Evolutionary conservation across 2,888 invertebrate genomes (phyloP), one percentile per base, ranked within the genome.

Genomic region (Mamestra brassicae): DNA sequence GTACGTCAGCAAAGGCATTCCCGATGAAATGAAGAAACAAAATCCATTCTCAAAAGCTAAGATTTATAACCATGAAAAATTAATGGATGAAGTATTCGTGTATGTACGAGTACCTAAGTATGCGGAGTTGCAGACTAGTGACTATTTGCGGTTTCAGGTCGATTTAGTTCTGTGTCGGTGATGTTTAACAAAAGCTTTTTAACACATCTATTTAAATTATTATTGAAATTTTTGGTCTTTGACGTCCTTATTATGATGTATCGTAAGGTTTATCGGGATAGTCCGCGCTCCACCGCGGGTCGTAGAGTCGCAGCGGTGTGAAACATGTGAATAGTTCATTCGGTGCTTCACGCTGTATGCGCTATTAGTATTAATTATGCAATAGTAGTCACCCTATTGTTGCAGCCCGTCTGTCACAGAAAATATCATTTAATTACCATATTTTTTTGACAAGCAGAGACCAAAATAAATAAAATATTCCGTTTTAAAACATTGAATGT

Each of bases 271-370:
- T 74, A 69, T 80, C 36, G 47, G 72, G 66, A 75, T 63, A 72
- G 68, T 73, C 70, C 81, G 79, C 70, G 83, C 75, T 83, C 64
- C 71, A 60, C 66, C 68, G 69, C 60, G 63, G 63, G 42, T 65
- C 71, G 71, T 68, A 66, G 64, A 67, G 71, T 71, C 65, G 54
- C 66, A 69, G 74, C 71, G 36, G 65, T 63, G 67, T 84, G 76
- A 67, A 75, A 75, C 79, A 69, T 52, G 71, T 84, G 75, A 87
- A 89, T 88, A 88, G 85, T 89, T 88, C 73, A 89, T 88, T 85
- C 74, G 73, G 76, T 62, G 73, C 68, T 81, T 85, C 81, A 78
- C 84, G 81, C 79, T 74, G 86, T 80, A 78, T 77, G 71, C 71
- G 74, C 62, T 87, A 58, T 85, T 50, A 86, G 77, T 85, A 86